Evolutionary conservation across 2,888 invertebrate species (phyloP), one percentile per base, ranked within the genome.

Genomic region (Cryptocephalus moraei): DNA sequence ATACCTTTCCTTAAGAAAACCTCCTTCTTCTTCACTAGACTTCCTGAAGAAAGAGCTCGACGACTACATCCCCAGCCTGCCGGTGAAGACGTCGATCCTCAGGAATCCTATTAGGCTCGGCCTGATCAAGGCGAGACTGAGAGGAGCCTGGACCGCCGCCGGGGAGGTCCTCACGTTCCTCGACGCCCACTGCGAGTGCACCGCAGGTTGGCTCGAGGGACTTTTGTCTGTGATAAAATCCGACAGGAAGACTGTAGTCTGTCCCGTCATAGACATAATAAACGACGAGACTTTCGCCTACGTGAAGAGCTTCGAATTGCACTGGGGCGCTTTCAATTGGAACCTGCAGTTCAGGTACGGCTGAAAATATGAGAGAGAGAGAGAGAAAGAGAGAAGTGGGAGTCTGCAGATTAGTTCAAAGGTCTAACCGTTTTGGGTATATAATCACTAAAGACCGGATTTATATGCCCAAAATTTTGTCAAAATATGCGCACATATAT

Each of bases 281-380:
- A 92, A 91, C 51, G 94, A 97, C 63, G 91, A 96, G 59, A 93
- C 92, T 2, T 88, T 99, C 61, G 91, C 94, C 33, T 99, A 97
- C 66, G 86, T 86, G 2, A 89, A 93, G 61, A 91, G 91, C 50
- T 91, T 93, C 56, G 96, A 97, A 67, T 81, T 95, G 42, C 95
- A 96, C 62, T 94, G 94, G 88, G 99, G 97, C 4, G 96, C 93
- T 0, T 95, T 99, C 68, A 97, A 95, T 69, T 97, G 97, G 96
- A 87, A 92, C 57, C 74, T 99, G 11, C 95, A 95, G 66, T 99
- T 87, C 62, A 70, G 65, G 57, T 90, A 87, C 88, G 22, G 22
- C 6, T 2, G 22, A 22, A 22, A n/a, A n/a, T n/a, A n/a, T n/a
- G n/a, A n/a, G n/a, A n/a, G n/a, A n/a, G n/a, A n/a, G n/a, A n/a